Base-by-base conservation (phyloP, 2,888 invertebrate species). In the Amorpha juglandis region DNA sequence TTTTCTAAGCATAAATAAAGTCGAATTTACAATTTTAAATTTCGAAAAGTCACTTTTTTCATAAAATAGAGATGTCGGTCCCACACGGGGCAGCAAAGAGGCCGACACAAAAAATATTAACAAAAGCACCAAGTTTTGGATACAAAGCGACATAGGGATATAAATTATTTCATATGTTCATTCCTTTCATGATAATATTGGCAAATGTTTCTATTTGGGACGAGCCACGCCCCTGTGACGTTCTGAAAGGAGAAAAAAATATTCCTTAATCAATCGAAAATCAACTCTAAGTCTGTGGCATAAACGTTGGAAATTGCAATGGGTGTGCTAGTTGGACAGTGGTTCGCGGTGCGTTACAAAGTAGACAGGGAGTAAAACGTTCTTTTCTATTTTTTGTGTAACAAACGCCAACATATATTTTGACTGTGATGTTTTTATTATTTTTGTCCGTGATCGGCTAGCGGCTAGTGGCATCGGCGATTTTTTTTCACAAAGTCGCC, bases 381-480 rank as follows among this genome's bases (percentile, higher is more conserved):
- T 88, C 87, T 86, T 89, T 87, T 86, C 87, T 83, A 86, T 83
- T 87, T 91, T 88, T 90, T 79, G 72, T 70, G 62, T 87, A 77
- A 75, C 69, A 71, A 83, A 83, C 81, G 78, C 89, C 86, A 86
- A 90, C 90, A 91, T 93, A 92, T 93, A 93, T 93, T 93, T 92
- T 92, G 93, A 93, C 93, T 91, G 87, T 91, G 92, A 92, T 92
- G 92, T 93, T 92, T 92, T 92, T 92, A 93, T 93, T 92, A 93
- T 90, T 93, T 92, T 91, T 91, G 92, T 92, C 82, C 89, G 87
- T 89, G 89, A 90, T 88, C 82, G 82, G 83, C 86, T 87, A 82
- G 80, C 82, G 82, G 84, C 86, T 87, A 82, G 87, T 84, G 82
- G 83, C 87, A 84, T 86, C 79, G 84, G 78, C 77, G 65, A 72